Evolutionary conservation across 1,140 invertebrate genomes (phyloP), one percentile per base, ranked within the genome.

Genomic region (Cyphomyrmex costatus): DNA sequence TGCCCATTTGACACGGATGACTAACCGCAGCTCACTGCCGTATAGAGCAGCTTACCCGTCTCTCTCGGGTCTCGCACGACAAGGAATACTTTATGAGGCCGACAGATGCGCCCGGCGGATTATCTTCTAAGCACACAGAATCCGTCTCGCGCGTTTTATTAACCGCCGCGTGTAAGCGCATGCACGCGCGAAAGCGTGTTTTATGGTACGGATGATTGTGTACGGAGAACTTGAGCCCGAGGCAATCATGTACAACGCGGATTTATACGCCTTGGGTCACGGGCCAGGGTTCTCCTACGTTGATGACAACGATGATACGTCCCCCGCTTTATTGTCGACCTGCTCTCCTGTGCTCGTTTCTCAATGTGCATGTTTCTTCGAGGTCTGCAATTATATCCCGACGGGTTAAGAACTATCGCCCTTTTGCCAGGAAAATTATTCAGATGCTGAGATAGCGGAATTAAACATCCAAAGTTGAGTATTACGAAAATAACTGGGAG

Each of bases 41-140:
- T 36, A 71, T 68, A 74, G 51, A 65, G 70, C 51, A 65, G 70
- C 51, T 84, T 88, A 76, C 78, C 36, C 85, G 82, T 56, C 85
- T 49, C 82, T 85, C 76, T 63, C 36, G 70, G 61, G 61, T 24
- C 53, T n/a, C 63, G 53, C 74, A 56, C 74, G 71, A 82, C 68
- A 27, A 76, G 88, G 92, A 92, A 93, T 93, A 92, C 92, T 92
- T 93, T 93, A 93, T 91, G 91, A 93, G 90, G 30, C 58, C 88
- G 91, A 91, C 93, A 94, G 94, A 94, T 94, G 93, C 89, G 87
- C 80, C 71, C 77, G 78, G 60, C 56, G 91, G 91, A 94, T 93
- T 93, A 93, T 92, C 90, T 73, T 87, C 86, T 92, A 91, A 93
- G 89, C 79, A 91, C 84, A 92, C 89, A 85, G 84, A 60, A 89